Percentiles rank a stretch among this genome's conserved stretches.
Conservation (phyloP, 1,140 invertebrate species). For the Rhynchophorus ferrugineus region DNA sequence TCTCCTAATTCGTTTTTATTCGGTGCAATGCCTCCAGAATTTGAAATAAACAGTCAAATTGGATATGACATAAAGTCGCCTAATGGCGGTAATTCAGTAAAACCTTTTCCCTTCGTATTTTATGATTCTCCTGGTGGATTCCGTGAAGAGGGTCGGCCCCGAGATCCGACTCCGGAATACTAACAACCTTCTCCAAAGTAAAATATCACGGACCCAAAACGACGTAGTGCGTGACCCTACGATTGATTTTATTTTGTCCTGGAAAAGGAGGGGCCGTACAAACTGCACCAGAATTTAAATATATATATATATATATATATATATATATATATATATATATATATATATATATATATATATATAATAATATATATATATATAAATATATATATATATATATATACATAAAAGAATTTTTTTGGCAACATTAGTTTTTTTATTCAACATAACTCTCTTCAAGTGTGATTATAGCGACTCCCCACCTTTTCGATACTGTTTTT, state of each 20-base stretch:
- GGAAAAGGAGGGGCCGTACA: slow-evolving; percentile 1
- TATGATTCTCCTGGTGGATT: slow-evolving; percentile 1
- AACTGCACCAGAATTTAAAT: background rate
- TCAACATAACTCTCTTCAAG: too few relatives aligned
- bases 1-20: too few relatives aligned
- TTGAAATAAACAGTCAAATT: background rate
- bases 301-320: too few relatives aligned
- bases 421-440: too few relatives aligned
- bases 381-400: too few relatives aligned
- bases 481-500: too few relatives aligned
- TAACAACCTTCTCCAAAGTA: slow-evolving; percentile 36
- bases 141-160: slow-evolving; percentile 2
- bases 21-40: background rate
- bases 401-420: too few relatives aligned
- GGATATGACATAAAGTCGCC: slow-evolving; percentile 10
- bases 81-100: slow-evolving; percentile 5
- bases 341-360: too few relatives aligned
- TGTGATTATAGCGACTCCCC: too few relatives aligned
- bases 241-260: slow-evolving; percentile 40
- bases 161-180: slow-evolving; percentile 31
- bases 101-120: slow-evolving; percentile 1
- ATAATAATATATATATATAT: too few relatives aligned
- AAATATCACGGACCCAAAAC: slow-evolving; percentile 41
- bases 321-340: too few relatives aligned
- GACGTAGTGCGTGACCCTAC: slow-evolving; percentile 38